These are phyloP conservation scores for Pararge aegeria DNA, from an alignment of 1,140 invertebrate species.

Conservation along the genomic window DNA sequence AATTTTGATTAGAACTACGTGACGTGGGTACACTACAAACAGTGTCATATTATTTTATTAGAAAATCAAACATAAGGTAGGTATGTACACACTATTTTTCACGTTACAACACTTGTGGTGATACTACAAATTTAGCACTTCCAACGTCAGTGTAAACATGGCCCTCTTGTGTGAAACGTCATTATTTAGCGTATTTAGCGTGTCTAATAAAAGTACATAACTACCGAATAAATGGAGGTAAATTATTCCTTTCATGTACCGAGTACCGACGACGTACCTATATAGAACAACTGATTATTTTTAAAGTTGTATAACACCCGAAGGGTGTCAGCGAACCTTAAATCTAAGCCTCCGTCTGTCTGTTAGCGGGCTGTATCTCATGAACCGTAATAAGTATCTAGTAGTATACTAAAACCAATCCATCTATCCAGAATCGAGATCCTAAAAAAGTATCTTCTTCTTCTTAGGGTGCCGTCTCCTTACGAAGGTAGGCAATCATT, in stretches of 20 bases:
- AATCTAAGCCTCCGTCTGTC: no score
- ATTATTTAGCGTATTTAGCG: conserved; percentile 38
- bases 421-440: no score
- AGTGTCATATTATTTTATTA: background rate
- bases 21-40: background rate
- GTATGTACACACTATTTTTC: conserved; percentile 11
- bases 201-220: conserved; percentile 34
- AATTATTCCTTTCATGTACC: background rate
- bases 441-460: no score
- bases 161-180: conserved; percentile 32
- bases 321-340: no score
- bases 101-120: conserved; percentile 22
- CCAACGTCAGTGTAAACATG: conserved; percentile 32
- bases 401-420: no score
- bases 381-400: no score
- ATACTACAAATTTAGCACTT: conserved; percentile 29
- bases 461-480: no score
- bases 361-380: no score
- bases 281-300: no score
- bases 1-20: no score
- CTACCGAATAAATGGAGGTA: conserved; percentile 15
- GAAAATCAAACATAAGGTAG: background rate
- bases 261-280: background rate
- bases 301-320: no score
- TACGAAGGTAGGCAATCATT: no score